These are phyloP conservation scores for Machaerirhynchus nigripectus DNA, from an alignment of 2,113 vertebrate genomes.

Conservation along the genomic window DNA sequence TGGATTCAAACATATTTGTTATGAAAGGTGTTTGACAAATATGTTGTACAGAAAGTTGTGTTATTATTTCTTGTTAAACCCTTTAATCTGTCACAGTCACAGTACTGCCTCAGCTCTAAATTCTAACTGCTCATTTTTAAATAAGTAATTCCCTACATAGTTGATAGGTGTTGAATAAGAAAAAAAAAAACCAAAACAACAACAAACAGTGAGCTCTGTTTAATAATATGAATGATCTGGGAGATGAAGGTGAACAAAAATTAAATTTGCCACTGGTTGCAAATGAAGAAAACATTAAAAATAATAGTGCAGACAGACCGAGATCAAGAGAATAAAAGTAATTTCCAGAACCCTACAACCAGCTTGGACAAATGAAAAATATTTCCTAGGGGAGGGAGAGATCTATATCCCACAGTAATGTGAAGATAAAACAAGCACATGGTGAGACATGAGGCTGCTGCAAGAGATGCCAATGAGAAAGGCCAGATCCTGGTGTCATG, in stretches of 20 bases:
- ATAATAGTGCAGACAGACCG: background rate
- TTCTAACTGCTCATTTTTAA: constrained; percentile 6
- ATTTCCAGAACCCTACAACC: background rate
- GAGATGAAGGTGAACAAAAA: constrained; percentile 20
- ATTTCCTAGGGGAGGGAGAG: background rate
- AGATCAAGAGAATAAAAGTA: constrained; percentile 29
- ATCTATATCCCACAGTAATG: background rate
- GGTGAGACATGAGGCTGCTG: background rate
- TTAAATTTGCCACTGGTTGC: background rate
- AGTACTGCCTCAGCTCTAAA: background rate
- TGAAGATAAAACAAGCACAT: background rate
- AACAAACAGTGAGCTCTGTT: background rate
- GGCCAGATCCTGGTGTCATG: background rate
- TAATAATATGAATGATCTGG: background rate
- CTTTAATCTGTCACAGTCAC: constrained; percentile 10
- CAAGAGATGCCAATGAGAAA: background rate
- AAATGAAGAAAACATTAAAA: constrained; percentile 14
- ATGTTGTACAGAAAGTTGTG: background rate
- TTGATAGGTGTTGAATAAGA: background rate
- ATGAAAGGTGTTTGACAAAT: constrained; percentile 38
- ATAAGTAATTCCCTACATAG: background rate
- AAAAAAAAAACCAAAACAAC: background rate
- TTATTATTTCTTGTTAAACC: constrained; percentile 28
- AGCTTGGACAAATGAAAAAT: background rate
- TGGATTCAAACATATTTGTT: constrained; percentile 4